Percentiles rank a stretch among this genome's conserved stretches.
Conservation (phyloP, 2,888 invertebrate genomes). For the Drosophila tripunctata region DNA sequence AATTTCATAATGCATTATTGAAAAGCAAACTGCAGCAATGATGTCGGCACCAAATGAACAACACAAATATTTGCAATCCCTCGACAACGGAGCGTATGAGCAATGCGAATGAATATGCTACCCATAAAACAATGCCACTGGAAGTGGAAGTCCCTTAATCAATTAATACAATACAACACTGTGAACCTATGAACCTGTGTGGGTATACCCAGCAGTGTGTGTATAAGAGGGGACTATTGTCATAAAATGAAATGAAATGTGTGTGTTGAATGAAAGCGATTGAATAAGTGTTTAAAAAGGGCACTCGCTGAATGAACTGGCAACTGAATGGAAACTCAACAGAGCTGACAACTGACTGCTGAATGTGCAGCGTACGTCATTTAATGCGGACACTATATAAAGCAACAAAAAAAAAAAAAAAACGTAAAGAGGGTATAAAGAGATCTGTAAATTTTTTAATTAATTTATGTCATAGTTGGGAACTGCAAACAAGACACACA, state of each 20-base stretch:
- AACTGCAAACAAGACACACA: slow-evolving; percentile 37
- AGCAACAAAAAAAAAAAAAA: no score
- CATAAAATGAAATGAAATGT: slow-evolving; percentile 18
- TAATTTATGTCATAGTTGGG: slow-evolving; percentile 48
- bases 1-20: slow-evolving; percentile 54
- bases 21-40: slow-evolving; percentile 32
- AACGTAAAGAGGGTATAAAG: background rate
- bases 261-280: slow-evolving; percentile 18
- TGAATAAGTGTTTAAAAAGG: slow-evolving; percentile 9
- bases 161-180: slow-evolving; percentile 56
- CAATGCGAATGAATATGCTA: slow-evolving; percentile 25
- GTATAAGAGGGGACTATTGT: slow-evolving; percentile 34
- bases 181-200: background rate
- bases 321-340: slow-evolving; percentile 13
- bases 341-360: slow-evolving; percentile 23
- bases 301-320: slow-evolving; percentile 4
- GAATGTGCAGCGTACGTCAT: slow-evolving; percentile 41
- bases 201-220: background rate
- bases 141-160: slow-evolving; percentile 53
- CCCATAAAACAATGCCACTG: slow-evolving; percentile 27
- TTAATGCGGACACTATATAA: slow-evolving; percentile 39
- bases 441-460: slow-evolving; percentile 40
- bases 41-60: slow-evolving; percentile 8
- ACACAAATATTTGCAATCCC: slow-evolving; percentile 37
- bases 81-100: slow-evolving; percentile 27